phyloP scores from a whole-genome alignment of 2,797 vertebrate species.

The Xiphorhynchus erythropygius region DNA sequence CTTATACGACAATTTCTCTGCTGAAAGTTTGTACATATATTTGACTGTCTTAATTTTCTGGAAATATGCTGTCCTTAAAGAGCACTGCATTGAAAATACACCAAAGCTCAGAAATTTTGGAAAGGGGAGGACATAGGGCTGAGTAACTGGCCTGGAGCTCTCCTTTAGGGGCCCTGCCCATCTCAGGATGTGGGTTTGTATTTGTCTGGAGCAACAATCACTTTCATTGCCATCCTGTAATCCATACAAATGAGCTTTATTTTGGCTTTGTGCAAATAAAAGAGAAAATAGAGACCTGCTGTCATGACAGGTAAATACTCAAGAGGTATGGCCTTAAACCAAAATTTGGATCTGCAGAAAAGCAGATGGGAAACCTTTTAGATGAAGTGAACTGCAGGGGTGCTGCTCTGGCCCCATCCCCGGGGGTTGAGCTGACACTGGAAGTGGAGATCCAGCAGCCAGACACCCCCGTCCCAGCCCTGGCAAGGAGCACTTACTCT shows the following conservation, averaged over 20 bases:
- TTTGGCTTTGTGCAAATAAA: not conserved
- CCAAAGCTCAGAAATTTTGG: not conserved
- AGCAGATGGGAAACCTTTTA: not conserved
- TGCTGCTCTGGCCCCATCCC: not conserved
- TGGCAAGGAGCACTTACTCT: not conserved
- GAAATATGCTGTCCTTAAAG: not conserved
- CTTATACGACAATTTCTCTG: not conserved
- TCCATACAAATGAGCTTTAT: not conserved
- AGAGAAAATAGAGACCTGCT: not conserved
- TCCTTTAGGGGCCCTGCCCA: not conserved
- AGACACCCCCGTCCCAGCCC: not conserved
- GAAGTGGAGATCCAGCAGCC: not conserved
- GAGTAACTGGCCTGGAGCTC: not conserved
- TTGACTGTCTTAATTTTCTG: not conserved
- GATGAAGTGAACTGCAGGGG: not conserved
- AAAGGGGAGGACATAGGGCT: not conserved
- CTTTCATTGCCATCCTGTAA: not conserved
- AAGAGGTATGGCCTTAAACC: not conserved
- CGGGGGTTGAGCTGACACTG: rapidly evolving
- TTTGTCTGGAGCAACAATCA: not conserved
- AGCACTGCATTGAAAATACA: not conserved
- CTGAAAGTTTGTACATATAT: not conserved
- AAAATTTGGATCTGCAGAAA: not conserved
- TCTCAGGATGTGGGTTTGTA: not conserved
- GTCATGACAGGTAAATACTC: not conserved